Evolutionary conservation across 2,888 invertebrate species (phyloP).

Genomic region (Dynastes grantii): DNA sequence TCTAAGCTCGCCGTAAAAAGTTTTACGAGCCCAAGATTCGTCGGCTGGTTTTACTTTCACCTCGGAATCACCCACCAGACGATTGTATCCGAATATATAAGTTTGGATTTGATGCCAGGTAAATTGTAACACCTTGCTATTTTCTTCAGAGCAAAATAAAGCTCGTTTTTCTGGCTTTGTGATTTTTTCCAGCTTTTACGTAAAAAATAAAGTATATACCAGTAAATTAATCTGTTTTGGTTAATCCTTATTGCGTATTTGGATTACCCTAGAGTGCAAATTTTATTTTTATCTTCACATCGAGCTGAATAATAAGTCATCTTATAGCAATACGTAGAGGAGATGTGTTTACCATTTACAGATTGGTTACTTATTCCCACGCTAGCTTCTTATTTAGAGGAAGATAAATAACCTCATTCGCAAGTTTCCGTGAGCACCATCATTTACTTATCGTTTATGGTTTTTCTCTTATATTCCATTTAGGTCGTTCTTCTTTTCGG

Average conservation of each 20-base stretch:
- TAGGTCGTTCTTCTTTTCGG: background rate
- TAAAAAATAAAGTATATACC: too few species aligned
- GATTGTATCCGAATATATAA: constrained; percentile 24
- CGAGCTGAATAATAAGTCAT: background rate
- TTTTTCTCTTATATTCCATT: constrained; percentile 16
- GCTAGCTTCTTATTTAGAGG: background rate
- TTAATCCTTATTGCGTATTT: too few species aligned
- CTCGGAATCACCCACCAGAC: constrained; percentile 11
- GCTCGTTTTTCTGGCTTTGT: background rate
- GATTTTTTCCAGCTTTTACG: too few species aligned
- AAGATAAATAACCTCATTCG: constrained; percentile 14
- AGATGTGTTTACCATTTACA: constrained; percentile 3
- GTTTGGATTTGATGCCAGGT: constrained; percentile 15
- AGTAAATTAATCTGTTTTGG: too few species aligned
- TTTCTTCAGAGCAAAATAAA: constrained; percentile 14
- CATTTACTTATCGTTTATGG: constrained; percentile 17
- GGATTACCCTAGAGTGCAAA: background rate
- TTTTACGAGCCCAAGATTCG: constrained; percentile 23
- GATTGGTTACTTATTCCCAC: background rate
- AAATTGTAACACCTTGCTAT: constrained; percentile 5
- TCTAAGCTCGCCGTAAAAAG: constrained; percentile 16
- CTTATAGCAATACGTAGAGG: background rate
- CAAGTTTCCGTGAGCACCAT: constrained; percentile 10
- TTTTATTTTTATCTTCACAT: background rate
- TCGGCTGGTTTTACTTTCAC: background rate